These are phyloP conservation scores for Aepyceros melampus DNA, from an alignment of 2,113 vertebrate genomes.

Conservation along the genomic window DNA sequence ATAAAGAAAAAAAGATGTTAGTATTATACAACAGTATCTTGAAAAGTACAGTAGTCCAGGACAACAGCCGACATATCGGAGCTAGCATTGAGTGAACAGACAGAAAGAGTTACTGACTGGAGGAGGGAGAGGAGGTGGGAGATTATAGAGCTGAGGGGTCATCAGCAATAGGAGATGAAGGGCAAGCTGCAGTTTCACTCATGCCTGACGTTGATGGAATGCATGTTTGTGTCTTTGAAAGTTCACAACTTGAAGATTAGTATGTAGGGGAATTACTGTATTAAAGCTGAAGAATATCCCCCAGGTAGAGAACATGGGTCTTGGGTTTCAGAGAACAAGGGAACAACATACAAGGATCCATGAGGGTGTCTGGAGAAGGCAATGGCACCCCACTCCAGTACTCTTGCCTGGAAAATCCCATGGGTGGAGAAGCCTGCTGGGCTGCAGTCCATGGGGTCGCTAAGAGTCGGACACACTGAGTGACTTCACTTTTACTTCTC, in stretches of 20 bases:
- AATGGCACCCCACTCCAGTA: too few relatives aligned
- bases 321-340: background rate
- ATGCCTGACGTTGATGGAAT: background rate
- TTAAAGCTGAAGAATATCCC: background rate
- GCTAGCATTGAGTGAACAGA: background rate
- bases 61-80: background rate
- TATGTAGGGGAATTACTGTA: background rate
- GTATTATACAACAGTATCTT: background rate
- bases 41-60: background rate
- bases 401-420: too few relatives aligned
- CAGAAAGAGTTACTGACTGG: background rate
- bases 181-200: background rate
- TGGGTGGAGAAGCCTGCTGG: too few relatives aligned
- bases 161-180: background rate
- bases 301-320: background rate
- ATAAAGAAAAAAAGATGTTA: background rate
- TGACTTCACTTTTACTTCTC: too few relatives aligned
- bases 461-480: too few relatives aligned
- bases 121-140: background rate
- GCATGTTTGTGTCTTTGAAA: background rate
- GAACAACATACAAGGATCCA: rapidly evolving
- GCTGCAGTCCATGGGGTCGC: too few relatives aligned
- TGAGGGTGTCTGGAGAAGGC: background rate
- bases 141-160: background rate
- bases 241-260: background rate